Evolutionary conservation across 2,888 invertebrate genomes (phyloP), one percentile per base, ranked within the genome.

Genomic region (Nymphalis c-album): DNA sequence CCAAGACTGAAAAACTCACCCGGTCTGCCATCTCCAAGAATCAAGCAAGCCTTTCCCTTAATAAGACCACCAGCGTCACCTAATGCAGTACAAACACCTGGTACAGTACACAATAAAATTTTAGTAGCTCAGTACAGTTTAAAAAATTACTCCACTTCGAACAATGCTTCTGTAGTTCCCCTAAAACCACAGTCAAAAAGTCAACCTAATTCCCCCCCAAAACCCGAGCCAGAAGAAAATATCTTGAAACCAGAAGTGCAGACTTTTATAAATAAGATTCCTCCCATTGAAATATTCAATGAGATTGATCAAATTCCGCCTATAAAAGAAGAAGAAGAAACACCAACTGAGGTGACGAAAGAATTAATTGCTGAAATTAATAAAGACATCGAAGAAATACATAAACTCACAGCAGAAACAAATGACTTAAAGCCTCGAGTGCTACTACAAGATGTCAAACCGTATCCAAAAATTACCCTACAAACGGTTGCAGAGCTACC

Each of bases 1-100:
- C 96, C 96, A 1, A 91, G 95, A 78, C 93, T 95, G 80, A 95
- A 95, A 82, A 95, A 94, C 79, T 94, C 95, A 1, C 95, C 95
- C 40, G 95, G 95, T 50, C 86, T 95, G 45, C 94, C 94, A 45
- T 94, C 94, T 68, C 94, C 95, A 5, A 92, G 95, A 75, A 93
- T 95, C 72, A 95, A 95, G 81, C 93, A 95, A 80, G 93, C 94
- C 65, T 94, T 94, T 72, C 94, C 94, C 1, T 80, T 94, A 67
- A 94, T 94, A 63, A 91, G 94, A 76, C 94, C 94, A 70, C 92
- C 94, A 7, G 91, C 93, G 50, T 94, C 94, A 35, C 94, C 94
- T 4, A 94, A 92, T 75, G 86, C 93, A 46, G 90, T 93, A 8
- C 88, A 87, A 80, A 80, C 93, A 18, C 93, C 94, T 48, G 83